Percentiles rank a stretch among this genome's conserved stretches.
Conservation (phyloP, 2,888 invertebrate genomes). For the Luperina testacea region DNA sequence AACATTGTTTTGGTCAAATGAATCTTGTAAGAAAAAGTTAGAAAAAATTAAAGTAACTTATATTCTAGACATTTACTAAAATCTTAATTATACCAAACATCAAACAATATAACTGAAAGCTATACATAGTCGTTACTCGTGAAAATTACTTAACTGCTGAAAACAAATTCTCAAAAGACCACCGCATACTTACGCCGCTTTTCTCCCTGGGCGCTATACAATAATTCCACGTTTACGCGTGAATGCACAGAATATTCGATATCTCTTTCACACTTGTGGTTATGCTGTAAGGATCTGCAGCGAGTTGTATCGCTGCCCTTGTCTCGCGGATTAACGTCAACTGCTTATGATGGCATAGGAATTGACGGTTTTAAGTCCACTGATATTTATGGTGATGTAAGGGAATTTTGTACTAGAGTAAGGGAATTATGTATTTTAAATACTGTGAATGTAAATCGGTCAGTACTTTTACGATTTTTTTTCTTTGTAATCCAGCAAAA, state of each 20-base stretch:
- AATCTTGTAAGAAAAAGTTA: background rate
- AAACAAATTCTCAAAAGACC: constrained; percentile 49
- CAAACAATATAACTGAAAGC: constrained; percentile 15
- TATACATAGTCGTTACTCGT: background rate
- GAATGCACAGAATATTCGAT: constrained; percentile 87
- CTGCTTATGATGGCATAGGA: constrained; percentile 85
- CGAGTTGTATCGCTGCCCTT: constrained; percentile 80
- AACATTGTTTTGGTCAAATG: background rate
- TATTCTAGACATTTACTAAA: background rate
- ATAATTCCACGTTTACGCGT: constrained; percentile 88
- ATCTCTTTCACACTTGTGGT: constrained; percentile 83
- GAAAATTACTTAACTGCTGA: constrained; percentile 8
- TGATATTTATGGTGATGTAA: constrained; percentile 78
- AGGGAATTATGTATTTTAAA: constrained; percentile 49
- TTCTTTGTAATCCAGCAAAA: background rate
- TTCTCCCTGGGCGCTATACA: constrained; percentile 74
- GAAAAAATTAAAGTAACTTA: background rate
- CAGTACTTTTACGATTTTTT: background rate
- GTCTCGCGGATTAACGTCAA: constrained; percentile 86
- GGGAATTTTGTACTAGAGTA: constrained; percentile 64
- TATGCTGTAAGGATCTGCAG: constrained; percentile 80
- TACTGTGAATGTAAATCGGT: constrained; percentile 3
- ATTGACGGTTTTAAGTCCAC: constrained; percentile 82
- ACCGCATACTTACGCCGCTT: constrained; percentile 78
- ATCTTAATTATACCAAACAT: background rate